phyloP scores from a whole-genome alignment of 1,140 invertebrate genomes.

The Tetraneura akinire region DNA sequence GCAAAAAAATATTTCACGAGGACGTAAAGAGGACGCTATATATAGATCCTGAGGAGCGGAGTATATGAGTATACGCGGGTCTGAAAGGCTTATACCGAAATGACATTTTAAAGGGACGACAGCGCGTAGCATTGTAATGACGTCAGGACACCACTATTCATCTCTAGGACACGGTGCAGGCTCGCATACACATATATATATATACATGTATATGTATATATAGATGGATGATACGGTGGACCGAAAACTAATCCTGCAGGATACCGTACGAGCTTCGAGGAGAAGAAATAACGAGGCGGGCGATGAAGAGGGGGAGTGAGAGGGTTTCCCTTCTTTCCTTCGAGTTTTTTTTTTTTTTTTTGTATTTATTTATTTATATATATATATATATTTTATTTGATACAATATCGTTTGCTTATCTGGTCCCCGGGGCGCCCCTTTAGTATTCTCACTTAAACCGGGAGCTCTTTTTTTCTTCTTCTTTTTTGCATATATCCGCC shows the following conservation, averaged over 20 bases:
- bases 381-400: constrained; percentile 37
- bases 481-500: constrained; percentile 32
- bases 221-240: constrained; percentile 45
- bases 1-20: too few species aligned
- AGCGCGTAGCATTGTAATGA: constrained; percentile 46
- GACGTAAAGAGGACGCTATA: too few species aligned
- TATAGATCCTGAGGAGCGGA: too few species aligned
- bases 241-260: constrained; percentile 38
- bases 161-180: constrained; percentile 35
- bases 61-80: neutral
- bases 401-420: constrained; percentile 52
- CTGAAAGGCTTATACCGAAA: constrained; percentile 44
- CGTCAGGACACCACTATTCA: constrained; percentile 49
- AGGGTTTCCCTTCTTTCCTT: neutral
- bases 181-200: constrained; percentile 14
- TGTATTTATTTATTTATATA: neutral
- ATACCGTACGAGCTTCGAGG: neutral
- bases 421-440: constrained; percentile 49
- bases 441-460: constrained; percentile 52
- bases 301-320: neutral
- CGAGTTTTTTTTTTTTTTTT: neutral
- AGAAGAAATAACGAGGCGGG: neutral
- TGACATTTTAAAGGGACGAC: constrained; percentile 49
- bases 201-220: neutral
- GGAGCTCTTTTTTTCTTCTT: neutral